phyloP scores from a whole-genome alignment of 2,888 invertebrate genomes.

The Altica lythri region DNA sequence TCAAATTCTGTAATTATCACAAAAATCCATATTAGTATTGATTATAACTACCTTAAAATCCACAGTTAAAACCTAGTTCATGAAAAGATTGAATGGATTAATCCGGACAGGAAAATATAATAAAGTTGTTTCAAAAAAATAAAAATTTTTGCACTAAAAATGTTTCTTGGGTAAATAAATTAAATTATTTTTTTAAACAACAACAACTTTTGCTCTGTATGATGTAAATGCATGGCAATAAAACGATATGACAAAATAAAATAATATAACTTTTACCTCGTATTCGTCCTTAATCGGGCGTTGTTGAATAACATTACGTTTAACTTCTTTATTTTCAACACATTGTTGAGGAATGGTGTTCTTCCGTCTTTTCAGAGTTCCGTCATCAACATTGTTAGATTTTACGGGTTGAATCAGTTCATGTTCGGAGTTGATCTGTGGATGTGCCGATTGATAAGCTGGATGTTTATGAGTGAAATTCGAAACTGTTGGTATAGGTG shows the following conservation, averaged over 20 bases:
- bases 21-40: too few relatives aligned
- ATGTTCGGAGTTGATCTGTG: slow-evolving; percentile 54
- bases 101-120: too few relatives aligned
- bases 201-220: too few relatives aligned
- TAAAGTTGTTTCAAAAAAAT: too few relatives aligned
- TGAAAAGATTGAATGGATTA: too few relatives aligned
- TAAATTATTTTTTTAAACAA: too few relatives aligned
- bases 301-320: slow-evolving; percentile 30
- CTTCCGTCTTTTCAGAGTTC: slow-evolving; percentile 73
- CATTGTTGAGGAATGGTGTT: slow-evolving; percentile 75
- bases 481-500: slow-evolving; percentile 59
- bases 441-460: slow-evolving; percentile 76
- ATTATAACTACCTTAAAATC: too few relatives aligned
- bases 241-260: not conserved
- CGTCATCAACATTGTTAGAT: slow-evolving; percentile 57
- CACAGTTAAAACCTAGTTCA: too few relatives aligned
- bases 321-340: slow-evolving; percentile 63
- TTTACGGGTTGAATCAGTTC: slow-evolving; percentile 17
- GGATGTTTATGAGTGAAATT: slow-evolving; percentile 74
- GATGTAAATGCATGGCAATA: too few relatives aligned
- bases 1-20: too few relatives aligned
- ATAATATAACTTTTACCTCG: slow-evolving; percentile 38
- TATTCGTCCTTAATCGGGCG: slow-evolving; percentile 46
- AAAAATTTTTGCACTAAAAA: too few relatives aligned
- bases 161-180: too few relatives aligned